A percentile compares a stretch with the other conserved stretches of the same genome.
These are phyloP conservation scores for Pseudanteris insignis DNA, from an alignment of 2,888 invertebrate genomes.

Conservation along the genomic window DNA sequence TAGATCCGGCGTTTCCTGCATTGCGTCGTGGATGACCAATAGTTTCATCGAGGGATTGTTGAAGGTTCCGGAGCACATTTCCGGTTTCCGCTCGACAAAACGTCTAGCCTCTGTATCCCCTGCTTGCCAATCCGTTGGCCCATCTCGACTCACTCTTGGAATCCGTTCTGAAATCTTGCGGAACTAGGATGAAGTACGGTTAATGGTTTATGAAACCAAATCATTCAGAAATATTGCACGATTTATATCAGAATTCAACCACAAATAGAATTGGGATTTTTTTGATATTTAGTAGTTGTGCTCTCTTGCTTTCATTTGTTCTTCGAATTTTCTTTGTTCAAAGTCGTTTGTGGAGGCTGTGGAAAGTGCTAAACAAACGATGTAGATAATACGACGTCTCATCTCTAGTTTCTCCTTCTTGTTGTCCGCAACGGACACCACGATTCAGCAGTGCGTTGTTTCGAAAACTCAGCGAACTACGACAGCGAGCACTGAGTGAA, in stretches of 20 bases:
- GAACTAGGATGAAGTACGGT: conserved; percentile 41
- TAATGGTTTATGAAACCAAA: conserved; percentile 40
- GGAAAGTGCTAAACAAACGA: conserved; percentile 29
- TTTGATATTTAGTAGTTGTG: too few relatives aligned
- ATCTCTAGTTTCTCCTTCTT: background rate
- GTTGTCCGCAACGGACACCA: background rate
- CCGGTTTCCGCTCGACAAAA: conserved; percentile 65
- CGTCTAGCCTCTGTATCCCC: conserved; percentile 52
- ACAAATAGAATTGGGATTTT: too few relatives aligned
- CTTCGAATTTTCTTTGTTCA: conserved; percentile 47
- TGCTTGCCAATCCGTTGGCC: conserved; percentile 42
- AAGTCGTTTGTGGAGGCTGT: conserved; percentile 31
- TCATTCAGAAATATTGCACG: conserved; percentile 29
- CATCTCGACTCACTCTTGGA: conserved; percentile 49
- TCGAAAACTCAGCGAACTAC: conserved; percentile 50
- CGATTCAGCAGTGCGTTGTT: conserved; percentile 17
- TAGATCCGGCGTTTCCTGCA: conserved; percentile 66
- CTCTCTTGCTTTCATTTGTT: conserved; percentile 56
- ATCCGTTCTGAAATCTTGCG: conserved; percentile 43
- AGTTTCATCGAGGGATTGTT: conserved; percentile 68
- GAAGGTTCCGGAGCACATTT: conserved; percentile 68
- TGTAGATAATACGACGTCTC: conserved; percentile 29
- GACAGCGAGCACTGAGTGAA: conserved; percentile 54
- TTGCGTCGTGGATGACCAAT: conserved; percentile 67
- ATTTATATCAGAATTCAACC: conserved; percentile 41